phyloP scores from a whole-genome alignment of 2,888 invertebrate species.

The Pseudococcus jackbeardsleyi region DNA sequence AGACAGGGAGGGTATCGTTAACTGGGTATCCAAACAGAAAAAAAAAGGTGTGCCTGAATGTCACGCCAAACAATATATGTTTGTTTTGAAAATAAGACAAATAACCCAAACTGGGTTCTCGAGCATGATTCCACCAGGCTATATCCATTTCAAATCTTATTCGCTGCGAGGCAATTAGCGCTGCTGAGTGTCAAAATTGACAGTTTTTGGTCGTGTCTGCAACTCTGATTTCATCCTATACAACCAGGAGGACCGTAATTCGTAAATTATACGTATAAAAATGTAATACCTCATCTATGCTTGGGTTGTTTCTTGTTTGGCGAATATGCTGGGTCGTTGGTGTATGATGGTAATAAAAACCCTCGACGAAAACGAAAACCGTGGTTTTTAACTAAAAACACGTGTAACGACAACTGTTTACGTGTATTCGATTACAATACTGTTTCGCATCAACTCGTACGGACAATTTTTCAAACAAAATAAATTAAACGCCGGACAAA shows the following conservation, averaged over 20 bases:
- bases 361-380: background rate
- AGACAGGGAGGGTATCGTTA: conserved; percentile 2
- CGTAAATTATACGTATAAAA: conserved; percentile 45
- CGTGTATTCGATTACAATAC: conserved; percentile 46
- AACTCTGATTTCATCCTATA: background rate
- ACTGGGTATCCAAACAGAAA: background rate
- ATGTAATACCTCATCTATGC: conserved; percentile 3
- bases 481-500: conserved; percentile 34
- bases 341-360: background rate
- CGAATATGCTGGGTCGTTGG: background rate
- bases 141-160: conserved; percentile 42
- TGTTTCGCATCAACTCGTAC: background rate
- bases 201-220: conserved; percentile 23
- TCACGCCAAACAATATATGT: conserved; percentile 48
- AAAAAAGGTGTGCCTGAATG: conserved; percentile 39
- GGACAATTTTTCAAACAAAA: conserved; percentile 5
- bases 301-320: conserved; percentile 11
- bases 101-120: background rate
- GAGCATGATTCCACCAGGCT: background rate
- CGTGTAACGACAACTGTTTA: conserved; percentile 20
- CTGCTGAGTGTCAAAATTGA: conserved; percentile 59
- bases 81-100: conserved; percentile 58
- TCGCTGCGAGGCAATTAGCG: conserved; percentile 30
- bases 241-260: background rate
- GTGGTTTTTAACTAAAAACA: conserved; percentile 44